Base-by-base conservation (phyloP, 2,797 vertebrate genomes). In the Acanthurus tractus region DNA sequence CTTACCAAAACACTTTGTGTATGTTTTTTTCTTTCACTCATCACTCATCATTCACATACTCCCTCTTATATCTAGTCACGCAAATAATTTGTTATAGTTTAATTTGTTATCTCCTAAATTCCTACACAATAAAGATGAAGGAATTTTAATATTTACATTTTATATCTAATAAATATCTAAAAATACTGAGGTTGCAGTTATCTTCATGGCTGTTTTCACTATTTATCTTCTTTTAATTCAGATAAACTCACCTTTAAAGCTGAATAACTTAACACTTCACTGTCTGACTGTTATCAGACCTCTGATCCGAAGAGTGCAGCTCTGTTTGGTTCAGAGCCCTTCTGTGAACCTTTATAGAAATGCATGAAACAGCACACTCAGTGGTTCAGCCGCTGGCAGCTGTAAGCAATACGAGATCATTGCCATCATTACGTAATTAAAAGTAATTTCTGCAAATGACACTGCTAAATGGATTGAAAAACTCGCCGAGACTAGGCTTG, bases 391-490 rank as follows among this genome's bases (percentile, higher is more conserved):
- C 80, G 74, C 82, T 79, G 86, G 65, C 91, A 93, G 88, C 89
- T 92, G 88, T 81, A 82, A 91, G 87, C 85, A 87, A 92, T 91
- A 84, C 68, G 65, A 86, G 78, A 92, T 91, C 79, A 90, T 86
- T 93, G 61, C 78, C 81, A 78, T 92, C 87, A 95, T 93, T 94
- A 93, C 89, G 88, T 89, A 91, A 95, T 95, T 95, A 93, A 89
- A 89, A 89, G 87, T 91, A 67, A 87, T 94, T 94, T 92, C 81
- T 89, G 81, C 84, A 89, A 93, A 93, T 91, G 82, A 89, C 83
- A 73, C 84, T 73, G 78, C 83, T 94, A 90, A 93, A 93, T 90
- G 84, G 85, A 76, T 80, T 91, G 73, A 85, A 92, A 91, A 74
- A 90, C 87, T 83, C 54, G 68, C 86, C 79, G 52, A 29, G 71